phyloP scores from a whole-genome alignment of 2,888 invertebrate genomes.

The Apomyelois bistriatella region DNA sequence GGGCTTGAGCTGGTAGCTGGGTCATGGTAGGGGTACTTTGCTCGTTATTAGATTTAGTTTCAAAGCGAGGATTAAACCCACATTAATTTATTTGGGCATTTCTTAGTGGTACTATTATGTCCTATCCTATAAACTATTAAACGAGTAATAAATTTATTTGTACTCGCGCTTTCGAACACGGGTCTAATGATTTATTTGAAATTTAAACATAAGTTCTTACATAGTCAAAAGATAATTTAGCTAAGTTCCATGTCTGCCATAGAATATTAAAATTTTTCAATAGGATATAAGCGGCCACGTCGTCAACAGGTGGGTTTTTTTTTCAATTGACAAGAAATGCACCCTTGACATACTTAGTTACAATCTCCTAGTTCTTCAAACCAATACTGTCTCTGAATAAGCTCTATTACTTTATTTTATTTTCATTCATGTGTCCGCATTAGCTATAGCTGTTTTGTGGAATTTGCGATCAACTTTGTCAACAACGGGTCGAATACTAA shows the following conservation, averaged over 20 bases:
- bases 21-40: background rate
- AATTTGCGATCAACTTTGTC: background rate
- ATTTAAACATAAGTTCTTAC: no score
- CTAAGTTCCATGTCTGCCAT: background rate
- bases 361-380: background rate
- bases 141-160: no score
- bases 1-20: background rate
- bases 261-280: background rate
- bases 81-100: background rate
- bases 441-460: background rate
- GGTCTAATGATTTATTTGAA: no score
- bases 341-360: background rate
- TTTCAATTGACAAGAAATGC: background rate
- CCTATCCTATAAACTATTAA: no score
- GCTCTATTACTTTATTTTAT: background rate
- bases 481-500: background rate
- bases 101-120: background rate
- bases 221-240: no score
- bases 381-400: background rate
- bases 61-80: background rate
- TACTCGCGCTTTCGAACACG: no score
- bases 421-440: background rate
- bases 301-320: background rate
- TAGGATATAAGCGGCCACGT: background rate
- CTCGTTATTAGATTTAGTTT: background rate